phyloP scores from a whole-genome alignment of 2,888 invertebrate genomes.

The Piscicola geometra region DNA sequence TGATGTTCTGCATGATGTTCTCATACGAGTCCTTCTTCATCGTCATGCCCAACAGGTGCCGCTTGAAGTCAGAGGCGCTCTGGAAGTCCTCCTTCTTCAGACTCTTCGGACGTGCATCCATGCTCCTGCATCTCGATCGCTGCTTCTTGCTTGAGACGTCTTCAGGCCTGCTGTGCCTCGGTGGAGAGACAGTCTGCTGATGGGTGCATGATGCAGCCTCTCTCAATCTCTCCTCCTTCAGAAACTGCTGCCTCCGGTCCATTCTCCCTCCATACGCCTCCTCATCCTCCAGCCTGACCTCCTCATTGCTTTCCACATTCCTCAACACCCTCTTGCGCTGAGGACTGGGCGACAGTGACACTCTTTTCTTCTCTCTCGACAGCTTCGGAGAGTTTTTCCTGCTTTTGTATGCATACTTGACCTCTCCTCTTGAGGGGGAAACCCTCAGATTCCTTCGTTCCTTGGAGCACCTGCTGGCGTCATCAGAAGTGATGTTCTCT shows the following conservation, averaged over 20 bases:
- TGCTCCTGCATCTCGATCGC: conserved; percentile 1
- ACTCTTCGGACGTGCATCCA: conserved; percentile 20
- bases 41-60: conserved; percentile 31
- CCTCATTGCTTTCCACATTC: neutral
- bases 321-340: neutral
- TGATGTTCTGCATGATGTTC: conserved; percentile 30
- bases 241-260: neutral
- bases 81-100: conserved; percentile 32
- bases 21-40: conserved; percentile 35
- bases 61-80: conserved; percentile 29
- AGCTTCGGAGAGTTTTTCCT: neutral
- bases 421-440: neutral
- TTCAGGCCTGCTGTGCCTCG: neutral
- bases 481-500: conserved; percentile 18
- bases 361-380: neutral
- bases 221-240: neutral
- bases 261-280: no score
- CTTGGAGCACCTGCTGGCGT: neutral
- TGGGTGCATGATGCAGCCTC: neutral
- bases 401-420: neutral
- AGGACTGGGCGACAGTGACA: neutral
- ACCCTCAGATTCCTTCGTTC: neutral
- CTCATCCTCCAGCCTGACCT: no score
- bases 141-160: neutral
- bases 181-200: neutral